These are phyloP conservation scores for Dallia pectoralis DNA, from an alignment of 2,797 vertebrate genomes.

Conservation along the genomic window DNA sequence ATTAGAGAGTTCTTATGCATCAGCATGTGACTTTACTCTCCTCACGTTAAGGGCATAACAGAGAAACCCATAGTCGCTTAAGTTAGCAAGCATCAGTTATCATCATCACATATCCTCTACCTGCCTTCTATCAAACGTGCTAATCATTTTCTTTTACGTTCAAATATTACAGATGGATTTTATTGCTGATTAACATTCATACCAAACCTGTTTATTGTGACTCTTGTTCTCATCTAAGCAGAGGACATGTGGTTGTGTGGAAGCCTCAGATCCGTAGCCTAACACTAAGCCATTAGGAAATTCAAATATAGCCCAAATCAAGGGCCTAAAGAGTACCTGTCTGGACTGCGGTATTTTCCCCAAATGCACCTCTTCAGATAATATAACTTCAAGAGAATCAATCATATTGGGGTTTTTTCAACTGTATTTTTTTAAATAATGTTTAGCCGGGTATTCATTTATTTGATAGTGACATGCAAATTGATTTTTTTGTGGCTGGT, in stretches of 20 bases:
- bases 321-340: neutral
- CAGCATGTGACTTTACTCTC: neutral
- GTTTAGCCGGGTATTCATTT: constrained; percentile 70
- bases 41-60: neutral
- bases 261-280: neutral
- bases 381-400: neutral
- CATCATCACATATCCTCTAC: neutral
- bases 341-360: neutral
- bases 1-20: neutral
- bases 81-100: neutral
- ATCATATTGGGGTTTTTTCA: neutral
- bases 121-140: neutral
- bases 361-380: neutral
- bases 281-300: constrained; percentile 33
- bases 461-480: constrained; percentile 78
- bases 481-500: constrained; percentile 60
- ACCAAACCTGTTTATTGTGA: too few relatives aligned
- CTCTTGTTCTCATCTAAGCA: neutral
- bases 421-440: neutral
- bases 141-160: neutral
- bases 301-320: constrained; percentile 41
- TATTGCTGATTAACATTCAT: too few relatives aligned
- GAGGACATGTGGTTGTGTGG: neutral
- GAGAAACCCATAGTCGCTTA: neutral
- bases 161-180: neutral